Evolutionary conservation across 1,140 invertebrate genomes (phyloP), one percentile per base, ranked within the genome.

Genomic region (Hormaphis cornu): DNA sequence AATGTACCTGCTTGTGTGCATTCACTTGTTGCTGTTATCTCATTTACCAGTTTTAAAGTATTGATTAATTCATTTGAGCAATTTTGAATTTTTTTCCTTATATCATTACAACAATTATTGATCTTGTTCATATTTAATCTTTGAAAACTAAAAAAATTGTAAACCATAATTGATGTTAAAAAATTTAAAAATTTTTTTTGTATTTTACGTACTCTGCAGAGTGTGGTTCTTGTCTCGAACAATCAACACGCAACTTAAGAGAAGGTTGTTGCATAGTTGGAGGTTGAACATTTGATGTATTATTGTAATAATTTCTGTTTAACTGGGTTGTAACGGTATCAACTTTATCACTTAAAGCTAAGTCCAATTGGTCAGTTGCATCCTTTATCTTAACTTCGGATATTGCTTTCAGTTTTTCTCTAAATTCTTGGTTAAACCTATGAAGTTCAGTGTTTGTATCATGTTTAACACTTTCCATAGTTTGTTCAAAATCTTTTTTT

Each of bases 61-160:
- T 66, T 20, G 8, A 50, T 66, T 66, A 66, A 66, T 48, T 50
- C 61, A 33, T 50, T n/a, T 4, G 44, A 50, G 50, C 61, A 66
- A 9, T 66, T 24, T 33, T 48, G 42, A 35, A 66, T 50, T 48
- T 48, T 66, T 33, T 50, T 20, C 24, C 12, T 50, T 16, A 66
- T 50, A 14, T 28, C 6, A 7, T 3, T 28, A 50, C 35, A 48
- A n/a, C n/a, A n/a, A n/a, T n/a, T n/a, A 35, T 50, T 50, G 2
- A 48, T 1, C 0, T 24, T 24, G n/a, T 48, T 14, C 1, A 10
- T 8, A 22, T 35, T 14, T 33, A 8, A 3, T 48, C 9, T 35
- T 56, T 20, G 30, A 40, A 12, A 58, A 7, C 44, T 66, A 35
- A 10, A 66, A 66, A 50, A 24, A 14, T 37, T 37, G 1, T 30